Evolutionary conservation across 2,113 vertebrate genomes (phyloP).

Genomic region (Indri indri): DNA sequence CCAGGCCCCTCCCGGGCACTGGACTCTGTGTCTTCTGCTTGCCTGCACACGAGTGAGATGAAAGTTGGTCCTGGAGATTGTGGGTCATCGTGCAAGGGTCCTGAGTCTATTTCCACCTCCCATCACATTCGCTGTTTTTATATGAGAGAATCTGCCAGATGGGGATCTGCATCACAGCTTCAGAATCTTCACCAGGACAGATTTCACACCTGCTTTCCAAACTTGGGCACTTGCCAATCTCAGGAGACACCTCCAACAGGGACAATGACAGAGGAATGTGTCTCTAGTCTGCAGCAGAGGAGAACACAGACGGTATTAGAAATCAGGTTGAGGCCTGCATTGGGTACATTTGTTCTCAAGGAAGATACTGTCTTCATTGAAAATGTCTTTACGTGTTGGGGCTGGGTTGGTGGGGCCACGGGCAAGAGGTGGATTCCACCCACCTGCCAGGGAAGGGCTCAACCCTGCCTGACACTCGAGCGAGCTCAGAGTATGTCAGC

Average conservation of each 20-base stretch:
- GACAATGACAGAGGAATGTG: fast-evolving
- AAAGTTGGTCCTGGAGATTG: fast-evolving
- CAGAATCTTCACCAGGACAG: not conserved
- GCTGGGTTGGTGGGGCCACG: not conserved
- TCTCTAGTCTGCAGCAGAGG: fast-evolving
- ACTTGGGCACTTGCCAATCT: fast-evolving
- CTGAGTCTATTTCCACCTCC: not conserved
- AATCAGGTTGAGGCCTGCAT: not conserved
- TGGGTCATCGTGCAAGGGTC: fast-evolving
- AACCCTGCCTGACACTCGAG: fast-evolving
- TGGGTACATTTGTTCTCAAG: not conserved
- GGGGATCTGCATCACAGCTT: not conserved
- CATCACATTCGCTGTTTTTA: not conserved
- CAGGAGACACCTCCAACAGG: not conserved
- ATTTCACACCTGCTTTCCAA: not conserved
- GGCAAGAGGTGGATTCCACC: not conserved
- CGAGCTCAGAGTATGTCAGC: not conserved
- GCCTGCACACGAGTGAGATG: fast-evolving
- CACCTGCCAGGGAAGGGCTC: not conserved
- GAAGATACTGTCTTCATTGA: not conserved
- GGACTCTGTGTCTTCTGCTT: not conserved
- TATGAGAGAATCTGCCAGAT: not conserved
- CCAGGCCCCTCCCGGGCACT: fast-evolving
- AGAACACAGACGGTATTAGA: not conserved
- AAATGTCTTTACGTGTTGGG: not conserved